Percentiles rank a stretch among this genome's conserved stretches.
Conservation (phyloP, 2,797 vertebrate genomes). For the Atherinosoma microstoma region DNA sequence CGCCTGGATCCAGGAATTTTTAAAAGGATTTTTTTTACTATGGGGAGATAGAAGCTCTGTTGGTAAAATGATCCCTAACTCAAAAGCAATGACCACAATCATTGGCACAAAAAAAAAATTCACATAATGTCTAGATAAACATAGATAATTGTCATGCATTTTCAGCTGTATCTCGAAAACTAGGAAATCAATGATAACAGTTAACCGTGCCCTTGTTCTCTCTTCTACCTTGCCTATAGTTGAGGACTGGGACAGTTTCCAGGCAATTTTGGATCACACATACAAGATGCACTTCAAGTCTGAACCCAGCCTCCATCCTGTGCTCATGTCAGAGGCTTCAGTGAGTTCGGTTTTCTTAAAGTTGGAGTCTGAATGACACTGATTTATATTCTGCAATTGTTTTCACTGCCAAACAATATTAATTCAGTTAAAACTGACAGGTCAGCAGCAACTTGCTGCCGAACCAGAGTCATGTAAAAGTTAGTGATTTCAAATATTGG, state of each 20-base stretch:
- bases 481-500: too few species aligned
- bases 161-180: background rate
- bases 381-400: background rate
- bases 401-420: background rate
- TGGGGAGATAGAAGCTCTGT: too few species aligned
- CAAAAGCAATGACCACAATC: too few species aligned
- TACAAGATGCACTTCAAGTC: slow-evolving; percentile 99
- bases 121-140: background rate
- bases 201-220: slow-evolving; percentile 2
- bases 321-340: slow-evolving; percentile 99
- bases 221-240: slow-evolving; percentile 78
- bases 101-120: background rate
- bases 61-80: too few species aligned
- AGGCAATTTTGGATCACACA: slow-evolving; percentile 97
- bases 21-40: too few species aligned
- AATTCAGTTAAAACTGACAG: background rate
- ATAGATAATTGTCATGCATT: background rate
- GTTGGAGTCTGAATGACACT: background rate
- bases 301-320: slow-evolving; percentile 96
- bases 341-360: slow-evolving; percentile 79
- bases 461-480: background rate
- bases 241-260: slow-evolving; percentile 99
- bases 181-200: background rate
- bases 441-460: background rate
- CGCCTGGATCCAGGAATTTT: too few species aligned